Evolutionary conservation across 2,888 invertebrate species (phyloP), one percentile per base, ranked within the genome.

Genomic region (Drosophila cognata): DNA sequence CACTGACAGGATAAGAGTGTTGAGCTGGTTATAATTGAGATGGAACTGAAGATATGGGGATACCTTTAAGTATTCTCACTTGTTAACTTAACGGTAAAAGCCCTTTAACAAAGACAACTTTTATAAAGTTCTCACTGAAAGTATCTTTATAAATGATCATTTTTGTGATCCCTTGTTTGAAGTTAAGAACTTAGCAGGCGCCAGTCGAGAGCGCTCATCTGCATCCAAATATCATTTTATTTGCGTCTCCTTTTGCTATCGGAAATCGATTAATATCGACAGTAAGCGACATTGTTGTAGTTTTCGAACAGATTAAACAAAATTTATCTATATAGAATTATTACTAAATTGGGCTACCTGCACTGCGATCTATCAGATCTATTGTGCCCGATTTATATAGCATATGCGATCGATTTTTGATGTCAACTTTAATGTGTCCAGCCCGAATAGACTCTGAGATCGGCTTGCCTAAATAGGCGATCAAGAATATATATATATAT

Each of bases 41-140:
- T 8, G 7, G 1, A 46, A 8, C 4, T 16, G 16, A 4, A 13
- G 25, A 25, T 16, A 2, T 25, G 16, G 25, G 8, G 16, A 21
- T 13, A 2, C 41, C n/a, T 41, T n/a, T 41, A n/a, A 41, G 1
- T 43, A 21, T 21, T 1, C 21, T 0, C n/a, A 43, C 3, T 46
- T 13, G 46, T 21, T 46, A 46, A 4, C 46, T 46, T 21, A 16
- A 21, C 13, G 21, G 7, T 16, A 7, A 46, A 46, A 21, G 7
- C 0, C 10, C n/a, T 1, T 25, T 46, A 16, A 4, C 13, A 10
- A 10, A 10, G 10, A 41, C 2, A 21, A 0, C 8, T 8, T 18
- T 38, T 38, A 38, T 38, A 18, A 38, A 38, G 2, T 4, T n/a
- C 4, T 18, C 18, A 38, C 36, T 8, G 38, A 21, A 43, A 21